Percentiles rank a stretch among this genome's conserved stretches.
Conservation (phyloP, 2,797 vertebrate species). For the Ctenopoma multispine region DNA sequence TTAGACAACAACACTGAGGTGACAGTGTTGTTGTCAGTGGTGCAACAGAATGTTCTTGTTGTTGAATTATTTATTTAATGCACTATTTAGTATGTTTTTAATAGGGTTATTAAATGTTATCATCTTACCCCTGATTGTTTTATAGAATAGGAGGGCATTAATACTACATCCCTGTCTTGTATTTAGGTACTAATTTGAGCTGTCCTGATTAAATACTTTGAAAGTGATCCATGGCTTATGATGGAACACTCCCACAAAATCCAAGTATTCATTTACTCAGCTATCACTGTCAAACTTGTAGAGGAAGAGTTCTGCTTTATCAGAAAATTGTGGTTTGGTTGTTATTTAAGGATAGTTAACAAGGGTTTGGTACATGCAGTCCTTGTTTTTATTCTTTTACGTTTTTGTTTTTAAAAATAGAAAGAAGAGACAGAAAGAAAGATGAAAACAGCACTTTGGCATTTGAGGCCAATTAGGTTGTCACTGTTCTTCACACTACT, state of each 20-base stretch:
- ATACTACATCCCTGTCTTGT: slow-evolving; percentile 8
- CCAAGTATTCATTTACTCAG: slow-evolving; percentile 36
- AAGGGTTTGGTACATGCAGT: slow-evolving; percentile 19
- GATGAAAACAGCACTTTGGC: slow-evolving; percentile 2
- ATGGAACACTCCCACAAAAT: slow-evolving; percentile 47
- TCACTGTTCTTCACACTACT: not conserved
- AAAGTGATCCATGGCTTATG: slow-evolving; percentile 44
- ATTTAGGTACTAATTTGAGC: slow-evolving; percentile 29
- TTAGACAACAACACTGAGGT: no score
- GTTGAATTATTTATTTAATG: not conserved
- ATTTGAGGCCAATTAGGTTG: slow-evolving; percentile 3
- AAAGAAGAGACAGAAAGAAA: slow-evolving; percentile 2
- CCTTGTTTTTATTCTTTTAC: slow-evolving; percentile 29
- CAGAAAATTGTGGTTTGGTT: slow-evolving; percentile 28
- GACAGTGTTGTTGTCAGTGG: slow-evolving; percentile 15
- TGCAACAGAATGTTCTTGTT: slow-evolving; percentile 10
- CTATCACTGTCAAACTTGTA: slow-evolving; percentile 41
- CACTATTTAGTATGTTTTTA: not conserved
- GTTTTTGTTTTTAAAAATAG: slow-evolving; percentile 29
- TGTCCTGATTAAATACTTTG: slow-evolving; percentile 33
- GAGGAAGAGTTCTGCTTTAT: slow-evolving; percentile 31
- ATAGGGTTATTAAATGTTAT: not conserved
- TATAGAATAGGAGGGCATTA: not conserved
- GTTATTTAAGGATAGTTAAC: slow-evolving; percentile 26
- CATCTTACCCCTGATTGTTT: slow-evolving; percentile 1